phyloP scores from a whole-genome alignment of 1,140 invertebrate genomes.

The Bombyx mori region ASM3026992v2 NC_085129.1:18344501-18345000 shows the following conservation, averaged over 20 bases:
- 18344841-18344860: no score
- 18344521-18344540: no score
- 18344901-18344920: conserved; percentile 83
- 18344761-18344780: conserved; percentile 77
- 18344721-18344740: conserved; percentile 84
- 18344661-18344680: conserved; percentile 75
- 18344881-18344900: conserved; percentile 82
- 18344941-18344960: conserved; percentile 89
- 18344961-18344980: conserved; percentile 51
- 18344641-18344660: no score
- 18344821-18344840: no score
- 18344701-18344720: conserved; percentile 82
- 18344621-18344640: no score
- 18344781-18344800: conserved; percentile 53
- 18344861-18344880: conserved; percentile 70
- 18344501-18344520: no score
- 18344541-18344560: no score
- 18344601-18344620: no score
- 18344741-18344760: conserved; percentile 83
- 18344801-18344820: no score
- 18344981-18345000: conserved; percentile 64
- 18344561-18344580: no score
- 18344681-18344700: conserved; percentile 81
- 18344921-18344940: conserved; percentile 89
- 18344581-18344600: no score